A percentile compares a stretch with the other conserved stretches of the same genome.
These are phyloP conservation scores for Sebastes minor DNA, from an alignment of 2,797 vertebrate species.

Conservation along the genomic window DNA sequence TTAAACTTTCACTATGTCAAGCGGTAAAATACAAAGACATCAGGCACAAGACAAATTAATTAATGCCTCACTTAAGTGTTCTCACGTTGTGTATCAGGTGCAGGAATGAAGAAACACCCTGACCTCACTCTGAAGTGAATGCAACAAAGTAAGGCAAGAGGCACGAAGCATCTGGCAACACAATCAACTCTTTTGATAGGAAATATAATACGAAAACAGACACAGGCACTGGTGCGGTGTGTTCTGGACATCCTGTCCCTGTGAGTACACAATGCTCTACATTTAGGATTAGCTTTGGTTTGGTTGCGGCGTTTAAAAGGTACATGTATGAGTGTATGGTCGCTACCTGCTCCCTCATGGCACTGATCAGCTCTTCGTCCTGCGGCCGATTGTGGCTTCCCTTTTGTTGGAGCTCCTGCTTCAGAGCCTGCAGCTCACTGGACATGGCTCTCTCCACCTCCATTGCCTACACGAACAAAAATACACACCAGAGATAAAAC, in stretches of 20 bases:
- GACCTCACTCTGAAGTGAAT: neutral
- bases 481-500: constrained; percentile 21
- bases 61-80: neutral
- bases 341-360: constrained; percentile 83
- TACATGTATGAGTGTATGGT: neutral
- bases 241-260: neutral
- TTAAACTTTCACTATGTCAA: neutral
- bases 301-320: neutral
- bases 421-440: constrained; percentile 77
- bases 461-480: constrained; percentile 68
- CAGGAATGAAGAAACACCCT: constrained; percentile 2
- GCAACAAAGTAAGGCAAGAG: neutral
- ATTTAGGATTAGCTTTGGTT: neutral
- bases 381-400: constrained; percentile 62
- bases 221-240: neutral
- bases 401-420: constrained; percentile 74
- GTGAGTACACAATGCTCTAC: neutral
- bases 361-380: constrained; percentile 81
- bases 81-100: neutral
- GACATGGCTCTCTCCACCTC: constrained; percentile 79
- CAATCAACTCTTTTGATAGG: neutral
- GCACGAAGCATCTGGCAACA: neutral
- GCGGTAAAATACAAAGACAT: neutral
- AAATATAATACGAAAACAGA: neutral
- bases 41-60: neutral